These are phyloP conservation scores for Staurois parvus DNA, from an alignment of 2,797 vertebrate genomes.

Conservation along the genomic window DNA sequence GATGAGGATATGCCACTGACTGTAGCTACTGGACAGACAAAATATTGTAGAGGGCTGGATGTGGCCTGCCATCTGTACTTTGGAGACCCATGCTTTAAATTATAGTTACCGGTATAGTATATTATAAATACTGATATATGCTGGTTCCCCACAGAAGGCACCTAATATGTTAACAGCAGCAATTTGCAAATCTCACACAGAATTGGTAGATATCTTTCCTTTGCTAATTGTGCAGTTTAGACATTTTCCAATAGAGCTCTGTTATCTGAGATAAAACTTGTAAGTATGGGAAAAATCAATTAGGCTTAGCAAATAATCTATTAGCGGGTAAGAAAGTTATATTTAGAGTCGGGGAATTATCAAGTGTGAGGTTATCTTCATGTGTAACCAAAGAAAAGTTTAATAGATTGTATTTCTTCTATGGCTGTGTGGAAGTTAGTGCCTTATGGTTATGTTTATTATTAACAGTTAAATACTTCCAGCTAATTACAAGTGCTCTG, in stretches of 20 bases:
- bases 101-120: no score
- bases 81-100: not conserved
- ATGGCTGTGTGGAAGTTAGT: not conserved
- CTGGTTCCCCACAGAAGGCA: no score
- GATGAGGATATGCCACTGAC: no score
- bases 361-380: not conserved
- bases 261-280: slow-evolving; percentile 24
- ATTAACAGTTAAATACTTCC: not conserved
- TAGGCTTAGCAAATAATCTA: slow-evolving; percentile 48
- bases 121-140: no score
- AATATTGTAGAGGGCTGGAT: no score
- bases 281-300: slow-evolving; percentile 52
- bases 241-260: not conserved
- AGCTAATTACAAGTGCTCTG: not conserved
- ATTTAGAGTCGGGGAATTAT: slow-evolving; percentile 23
- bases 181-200: not conserved
- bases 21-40: no score
- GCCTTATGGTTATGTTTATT: not conserved
- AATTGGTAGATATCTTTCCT: not conserved
- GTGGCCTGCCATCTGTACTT: no score
- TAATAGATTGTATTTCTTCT: not conserved
- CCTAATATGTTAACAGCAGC: no score
- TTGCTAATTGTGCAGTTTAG: not conserved
- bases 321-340: slow-evolving; percentile 17
- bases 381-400: not conserved